phyloP scores from a whole-genome alignment of 2,888 invertebrate species.

The Agrenia bidenticulata region DNA sequence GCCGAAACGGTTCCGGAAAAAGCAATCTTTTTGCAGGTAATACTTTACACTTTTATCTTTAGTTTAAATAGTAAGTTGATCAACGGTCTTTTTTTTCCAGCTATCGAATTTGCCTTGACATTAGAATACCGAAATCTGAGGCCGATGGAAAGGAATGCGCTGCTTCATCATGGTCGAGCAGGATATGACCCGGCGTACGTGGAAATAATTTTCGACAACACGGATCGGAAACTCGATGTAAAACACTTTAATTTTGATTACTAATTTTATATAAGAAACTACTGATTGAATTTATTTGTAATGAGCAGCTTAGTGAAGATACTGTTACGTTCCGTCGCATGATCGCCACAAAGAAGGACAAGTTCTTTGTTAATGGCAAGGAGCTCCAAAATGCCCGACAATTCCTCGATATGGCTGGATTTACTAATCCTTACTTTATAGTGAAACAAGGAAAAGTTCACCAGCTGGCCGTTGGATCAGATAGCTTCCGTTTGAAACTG shows the following conservation, averaged over 20 bases:
- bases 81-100: conserved; percentile 24
- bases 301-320: conserved; percentile 25
- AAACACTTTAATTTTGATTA: not conserved
- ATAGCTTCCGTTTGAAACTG: conserved; percentile 33
- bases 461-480: conserved; percentile 30
- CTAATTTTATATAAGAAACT: not conserved
- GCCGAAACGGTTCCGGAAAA: conserved; percentile 42
- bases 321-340: conserved; percentile 34
- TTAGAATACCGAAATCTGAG: conserved; percentile 28
- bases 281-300: conserved; percentile 7
- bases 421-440: conserved; percentile 45
- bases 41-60: no score
- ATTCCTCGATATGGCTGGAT: conserved; percentile 41
- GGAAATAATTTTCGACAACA: conserved; percentile 45
- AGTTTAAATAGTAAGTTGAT: no score
- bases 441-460: conserved; percentile 45
- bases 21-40: conserved; percentile 42
- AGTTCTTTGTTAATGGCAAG: conserved; percentile 37
- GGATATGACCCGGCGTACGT: conserved; percentile 29
- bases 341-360: conserved; percentile 34
- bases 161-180: conserved; percentile 26
- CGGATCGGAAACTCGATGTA: conserved; percentile 37
- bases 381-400: conserved; percentile 27
- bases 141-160: conserved; percentile 14
- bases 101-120: conserved; percentile 40